Evolutionary conservation across 2,113 vertebrate species (phyloP).

Genomic region (Atherinomorus stipes): DNA sequence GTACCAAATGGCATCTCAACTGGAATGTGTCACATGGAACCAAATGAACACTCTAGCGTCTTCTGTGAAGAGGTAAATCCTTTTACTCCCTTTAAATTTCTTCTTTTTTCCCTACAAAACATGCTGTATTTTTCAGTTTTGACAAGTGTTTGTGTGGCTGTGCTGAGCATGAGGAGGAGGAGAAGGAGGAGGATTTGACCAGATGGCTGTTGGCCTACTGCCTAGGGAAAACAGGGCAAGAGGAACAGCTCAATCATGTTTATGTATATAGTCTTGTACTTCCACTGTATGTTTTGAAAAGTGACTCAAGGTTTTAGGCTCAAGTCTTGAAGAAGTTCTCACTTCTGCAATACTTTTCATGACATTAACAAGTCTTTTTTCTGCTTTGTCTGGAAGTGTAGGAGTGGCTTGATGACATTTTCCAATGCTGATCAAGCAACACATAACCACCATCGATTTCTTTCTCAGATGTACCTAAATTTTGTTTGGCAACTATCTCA

Average conservation of each 20-base stretch:
- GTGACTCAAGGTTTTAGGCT: neutral
- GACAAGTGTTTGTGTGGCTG: neutral
- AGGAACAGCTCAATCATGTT: constrained; percentile 16
- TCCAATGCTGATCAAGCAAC: neutral
- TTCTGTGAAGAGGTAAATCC: constrained; percentile 72
- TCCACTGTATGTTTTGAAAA: constrained; percentile 1
- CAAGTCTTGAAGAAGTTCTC: neutral
- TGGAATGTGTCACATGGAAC: constrained; percentile 81
- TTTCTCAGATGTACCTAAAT: neutral
- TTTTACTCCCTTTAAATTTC: neutral
- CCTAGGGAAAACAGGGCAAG: constrained; percentile 24
- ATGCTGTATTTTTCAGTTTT: neutral
- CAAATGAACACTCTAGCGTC: constrained; percentile 75
- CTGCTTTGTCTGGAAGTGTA: too few species aligned
- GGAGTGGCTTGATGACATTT: too few species aligned
- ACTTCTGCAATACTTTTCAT: too few species aligned
- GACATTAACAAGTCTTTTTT: neutral
- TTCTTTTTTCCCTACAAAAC: neutral
- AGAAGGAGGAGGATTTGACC: constrained; percentile 29
- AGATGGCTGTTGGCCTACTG: constrained; percentile 45
- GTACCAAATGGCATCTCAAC: constrained; percentile 81
- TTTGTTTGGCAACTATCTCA: too few species aligned
- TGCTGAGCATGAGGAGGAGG: constrained; percentile 26
- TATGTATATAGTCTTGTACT: constrained; percentile 15
- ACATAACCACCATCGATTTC: neutral